Conservation (phyloP, 2,113 vertebrate species). For the Xenopus tropicalis region UCB_Xtro_10.0 CM004449.2:92796001-92796500, state of each 20-base stretch:
- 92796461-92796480: too few relatives aligned
- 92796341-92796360: too few relatives aligned
- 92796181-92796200: not conserved
- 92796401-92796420: too few relatives aligned
- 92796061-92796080: not conserved
- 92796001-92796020: slow-evolving; percentile 6
- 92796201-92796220: not conserved
- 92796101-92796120: slow-evolving; percentile 20
- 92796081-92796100: not conserved
- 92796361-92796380: too few relatives aligned
- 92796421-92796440: too few relatives aligned
- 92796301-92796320: too few relatives aligned
- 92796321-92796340: too few relatives aligned
- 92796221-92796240: slow-evolving; percentile 2
- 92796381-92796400: too few relatives aligned
- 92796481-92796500: too few relatives aligned
- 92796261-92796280: not conserved
- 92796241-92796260: slow-evolving; percentile 1
- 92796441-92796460: too few relatives aligned
- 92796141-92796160: not conserved
- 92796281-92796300: not conserved
- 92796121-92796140: not conserved
- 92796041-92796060: not conserved
- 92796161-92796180: slow-evolving; percentile 19
- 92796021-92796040: not conserved